Percentiles rank a stretch among this genome's conserved stretches.
These are phyloP conservation scores for Copidosoma aretas DNA, from an alignment of 2,888 invertebrate genomes.

Conservation along the genomic window DNA sequence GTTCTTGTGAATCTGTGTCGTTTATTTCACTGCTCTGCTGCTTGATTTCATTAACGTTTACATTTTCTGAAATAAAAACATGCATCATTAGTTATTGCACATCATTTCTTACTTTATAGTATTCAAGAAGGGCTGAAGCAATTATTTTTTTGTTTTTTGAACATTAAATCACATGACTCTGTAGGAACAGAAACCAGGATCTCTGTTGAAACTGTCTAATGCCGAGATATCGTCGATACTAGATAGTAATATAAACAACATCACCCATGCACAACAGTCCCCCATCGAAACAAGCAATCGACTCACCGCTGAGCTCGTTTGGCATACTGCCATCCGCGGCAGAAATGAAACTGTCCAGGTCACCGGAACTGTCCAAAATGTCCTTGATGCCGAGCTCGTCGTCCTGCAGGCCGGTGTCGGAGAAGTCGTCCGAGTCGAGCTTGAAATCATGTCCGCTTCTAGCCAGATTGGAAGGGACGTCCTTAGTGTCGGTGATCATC, in stretches of 20 bases:
- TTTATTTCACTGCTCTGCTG: neutral
- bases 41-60: neutral
- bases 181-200: no score
- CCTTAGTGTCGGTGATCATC: conserved; percentile 55
- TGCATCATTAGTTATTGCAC: neutral
- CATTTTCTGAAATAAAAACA: conserved; percentile 18
- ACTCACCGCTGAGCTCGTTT: conserved; percentile 16
- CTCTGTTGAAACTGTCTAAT: no score
- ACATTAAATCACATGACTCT: no score
- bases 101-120: neutral
- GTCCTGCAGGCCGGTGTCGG: conserved; percentile 38
- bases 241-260: no score
- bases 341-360: conserved; percentile 23
- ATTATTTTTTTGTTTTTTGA: no score
- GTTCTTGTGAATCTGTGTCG: neutral
- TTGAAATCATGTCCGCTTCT: conserved; percentile 39
- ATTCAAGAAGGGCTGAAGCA: no score
- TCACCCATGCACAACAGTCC: no score
- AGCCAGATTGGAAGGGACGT: conserved; percentile 34
- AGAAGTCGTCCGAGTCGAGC: conserved; percentile 29
- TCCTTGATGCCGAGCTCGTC: conserved; percentile 35
- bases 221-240: no score
- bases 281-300: neutral
- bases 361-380: conserved; percentile 36
- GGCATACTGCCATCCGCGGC: neutral